A percentile compares a stretch with the other conserved stretches of the same genome.
Evolutionary conservation across 1,140 invertebrate genomes (phyloP).

Genomic region (Dendrolimus kikuchii): DNA sequence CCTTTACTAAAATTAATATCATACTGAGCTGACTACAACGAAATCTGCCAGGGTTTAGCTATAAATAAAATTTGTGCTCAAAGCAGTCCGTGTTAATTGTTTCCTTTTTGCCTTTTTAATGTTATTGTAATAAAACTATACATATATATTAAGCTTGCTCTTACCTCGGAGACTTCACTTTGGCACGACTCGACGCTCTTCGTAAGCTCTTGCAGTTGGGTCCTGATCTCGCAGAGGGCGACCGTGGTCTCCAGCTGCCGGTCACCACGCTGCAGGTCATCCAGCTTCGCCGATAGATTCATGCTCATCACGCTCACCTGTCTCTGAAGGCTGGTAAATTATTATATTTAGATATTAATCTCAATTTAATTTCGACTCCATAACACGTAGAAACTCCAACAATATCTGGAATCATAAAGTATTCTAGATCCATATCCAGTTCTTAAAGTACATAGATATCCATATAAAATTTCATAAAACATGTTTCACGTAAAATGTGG

Average conservation of each 20-base stretch:
- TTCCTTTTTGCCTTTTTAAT: too few species aligned
- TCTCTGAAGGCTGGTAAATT: conserved; percentile 86
- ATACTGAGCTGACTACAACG: too few species aligned
- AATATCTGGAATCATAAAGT: background rate
- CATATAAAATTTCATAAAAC: too few species aligned
- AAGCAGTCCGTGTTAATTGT: too few species aligned
- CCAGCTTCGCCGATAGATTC: conserved; percentile 92
- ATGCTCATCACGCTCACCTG: conserved; percentile 97
- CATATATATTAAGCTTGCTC: too few species aligned
- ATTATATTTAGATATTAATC: background rate
- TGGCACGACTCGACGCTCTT: conserved; percentile 95
- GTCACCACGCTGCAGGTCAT: conserved; percentile 90
- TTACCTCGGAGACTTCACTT: conserved; percentile 88
- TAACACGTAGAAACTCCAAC: background rate
- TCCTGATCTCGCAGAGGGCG: conserved; percentile 90
- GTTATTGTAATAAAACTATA: too few species aligned
- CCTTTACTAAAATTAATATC: too few species aligned
- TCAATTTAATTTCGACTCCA: background rate
- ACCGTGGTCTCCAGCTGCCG: conserved; percentile 91
- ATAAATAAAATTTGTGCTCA: too few species aligned
- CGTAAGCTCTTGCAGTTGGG: conserved; percentile 92
- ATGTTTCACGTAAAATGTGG: too few species aligned
- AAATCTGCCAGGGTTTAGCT: too few species aligned
- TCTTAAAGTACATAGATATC: too few species aligned
- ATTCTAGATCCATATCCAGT: too few species aligned